Evolutionary conservation across 2,113 vertebrate genomes (phyloP), one percentile per base, ranked within the genome.

Genomic region (Vicugna pacos): DNA sequence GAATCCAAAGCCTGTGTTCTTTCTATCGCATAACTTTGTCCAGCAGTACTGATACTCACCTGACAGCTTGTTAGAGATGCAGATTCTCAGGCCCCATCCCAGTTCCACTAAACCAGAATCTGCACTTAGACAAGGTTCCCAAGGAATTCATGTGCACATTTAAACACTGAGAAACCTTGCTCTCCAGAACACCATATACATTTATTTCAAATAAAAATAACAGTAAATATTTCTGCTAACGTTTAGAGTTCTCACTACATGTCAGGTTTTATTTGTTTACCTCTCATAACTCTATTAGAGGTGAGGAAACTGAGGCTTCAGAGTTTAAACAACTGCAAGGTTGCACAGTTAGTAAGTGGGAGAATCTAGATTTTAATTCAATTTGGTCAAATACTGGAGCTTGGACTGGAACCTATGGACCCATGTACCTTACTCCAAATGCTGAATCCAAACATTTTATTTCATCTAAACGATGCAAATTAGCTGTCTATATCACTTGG

Each of bases 1-100:
- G 90, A 81, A 93, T 69, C n/a, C 80, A 95, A 86, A 93, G 72
- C 35, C 60, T 75, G 14, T 20, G 60, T 81, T 85, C n/a, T 97
- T 54, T 81, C 13, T 83, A 5, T 24, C 62, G 7, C 0, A 48
- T 54, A 30, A 48, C 35, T 30, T 79, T 79, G 35, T 54, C 50
- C 50, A 77, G 50, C 3, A 14, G 77, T 67, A 75, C 3, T 12
- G 19, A 50, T 35, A 54, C 9, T 6, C 38, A 80, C 3, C 70
- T 28, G 58, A 65, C 92, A 64, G 65, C 70, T 15, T 69, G 15
- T 56, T 38, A 62, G 76, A 95, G 50, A 30, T 42, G 30, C 30
- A 77, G 35, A 35, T 6, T 56, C 93, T 50, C 38, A 73, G 35
- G 17, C 8, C 42, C 64, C 30, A 54, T 9, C 48, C 30, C 24